Base-by-base conservation (phyloP, 2,797 vertebrate genomes). In the Glossophaga mutica region DNA sequence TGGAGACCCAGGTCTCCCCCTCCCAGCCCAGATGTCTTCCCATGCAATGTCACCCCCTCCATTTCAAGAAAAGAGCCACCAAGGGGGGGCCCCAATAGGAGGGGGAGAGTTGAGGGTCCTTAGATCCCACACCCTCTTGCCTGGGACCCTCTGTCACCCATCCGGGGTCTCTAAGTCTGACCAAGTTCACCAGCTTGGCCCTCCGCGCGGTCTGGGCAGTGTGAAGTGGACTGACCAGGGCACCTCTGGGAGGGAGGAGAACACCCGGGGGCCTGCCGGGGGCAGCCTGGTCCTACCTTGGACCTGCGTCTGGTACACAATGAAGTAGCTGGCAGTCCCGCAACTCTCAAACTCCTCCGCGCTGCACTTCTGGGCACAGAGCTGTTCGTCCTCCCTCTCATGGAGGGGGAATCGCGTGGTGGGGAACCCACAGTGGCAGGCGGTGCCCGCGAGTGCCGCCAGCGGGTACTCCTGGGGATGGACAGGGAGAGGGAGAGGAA, bases 301-400 rank as follows among this genome's bases (percentile, higher is more conserved):
- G 93, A 99, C 99, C 98, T 99, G 99, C 0, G 99, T 99, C 98
- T 99, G 99, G 98, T 99, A 99, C 91, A 99, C 99, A 0, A 99
- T 98, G 97, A 99, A 99, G 98, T 99, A 99, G 2, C 99, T 98
- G 0, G 98, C 88, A 0, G 99, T 99, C 94, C 99, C 99, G 0
- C 99, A 99, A 99, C 98, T 99, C 98, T 99, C 99, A 0, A 99
- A 99, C 96, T 99, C 99, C 96, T 99, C 99, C 0, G 99, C 99
- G 0, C 98, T 97, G 70, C 99, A 99, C 86, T 97, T 99, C 93
- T 99, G 98, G 15, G 99, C 98, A 24, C 99, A 99, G 98, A 99
- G 98, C 94, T 99, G 99, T 96, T 99, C 99, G 0, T 99, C 99
- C 96, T 99, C 99, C 0, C 97, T 98, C 96, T 99, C 99, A 0